These are phyloP conservation scores for Clarias macrocephalus DNA, from an alignment of 2,113 vertebrate species.

Conservation along the genomic window DNA sequence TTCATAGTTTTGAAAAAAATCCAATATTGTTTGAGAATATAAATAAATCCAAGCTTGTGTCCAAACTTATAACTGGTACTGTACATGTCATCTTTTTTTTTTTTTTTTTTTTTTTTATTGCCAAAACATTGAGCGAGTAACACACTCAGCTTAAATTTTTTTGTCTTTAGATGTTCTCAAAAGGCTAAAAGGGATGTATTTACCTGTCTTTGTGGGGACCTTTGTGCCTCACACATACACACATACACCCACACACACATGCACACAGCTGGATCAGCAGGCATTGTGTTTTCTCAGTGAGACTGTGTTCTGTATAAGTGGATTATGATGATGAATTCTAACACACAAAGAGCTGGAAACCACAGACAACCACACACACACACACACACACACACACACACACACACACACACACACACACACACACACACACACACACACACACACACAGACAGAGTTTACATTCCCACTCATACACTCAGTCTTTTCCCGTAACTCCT, in stretches of 20 bases:
- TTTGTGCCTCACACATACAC: background rate
- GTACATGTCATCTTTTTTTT: background rate
- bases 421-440: slow-evolving; percentile 19
- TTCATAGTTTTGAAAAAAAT: too few species aligned
- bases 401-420: slow-evolving; percentile 17
- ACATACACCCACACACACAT: background rate
- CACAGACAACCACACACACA: slow-evolving; percentile 21
- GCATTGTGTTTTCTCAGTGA: slow-evolving; percentile 14
- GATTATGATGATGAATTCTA: slow-evolving; percentile 19
- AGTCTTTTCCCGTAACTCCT: slow-evolving; percentile 23
- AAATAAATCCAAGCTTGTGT: too few species aligned
- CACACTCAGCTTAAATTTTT: background rate
- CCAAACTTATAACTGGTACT: too few species aligned
- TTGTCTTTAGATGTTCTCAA: background rate
- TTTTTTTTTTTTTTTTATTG: background rate
- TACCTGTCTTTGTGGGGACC: background rate
- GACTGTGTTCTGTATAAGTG: slow-evolving; percentile 7
- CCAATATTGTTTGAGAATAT: too few species aligned
- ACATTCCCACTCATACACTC: slow-evolving; percentile 12
- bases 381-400: slow-evolving; percentile 23
- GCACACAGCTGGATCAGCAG: slow-evolving; percentile 3
- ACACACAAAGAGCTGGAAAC: background rate
- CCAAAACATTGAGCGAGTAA: background rate
- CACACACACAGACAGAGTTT: background rate
- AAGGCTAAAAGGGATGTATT: background rate